Base-by-base conservation (phyloP, 2,888 invertebrate genomes). In the Teleiodes luculella region DNA sequence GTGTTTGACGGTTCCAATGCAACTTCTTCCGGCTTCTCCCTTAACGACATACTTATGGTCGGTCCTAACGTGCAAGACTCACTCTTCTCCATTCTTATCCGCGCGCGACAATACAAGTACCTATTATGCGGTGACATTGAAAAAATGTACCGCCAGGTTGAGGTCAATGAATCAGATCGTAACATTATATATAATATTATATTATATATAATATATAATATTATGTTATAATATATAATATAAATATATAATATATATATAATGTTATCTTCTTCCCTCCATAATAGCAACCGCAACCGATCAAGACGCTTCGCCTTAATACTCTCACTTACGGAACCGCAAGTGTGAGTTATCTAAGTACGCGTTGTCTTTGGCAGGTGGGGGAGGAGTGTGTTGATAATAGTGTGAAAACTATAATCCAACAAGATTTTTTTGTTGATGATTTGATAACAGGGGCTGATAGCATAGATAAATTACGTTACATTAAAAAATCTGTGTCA, bases 111-210 rank as follows among this genome's bases (percentile, higher is more conserved):
- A 5, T 60, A 74, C 50, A 57, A 30, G 13, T 47, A 13, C 47
- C 31, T 47, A 3, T 31, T 47, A 18, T 11, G 10, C 18, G 47
- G 16, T 16, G 47, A 47, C 18, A 47, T 47, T 7, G 47, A 16
- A 3, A 78, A 80, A 49, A 59, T 60, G 56, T 63, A 56, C 43
- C 48, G 63, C 0, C 62, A 65, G 35, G 47, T 62, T 0, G 4
- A 16, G 7, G 56, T 60, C 0, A 24, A 51, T 11, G 30, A 39
- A 10, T 30, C 35, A 14, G 56, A 64, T 46, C 52, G 64, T 14
- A 33, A 65, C n/a, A n/a, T 62, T 68, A 11, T 78, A 78, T 43
- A 52, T 67, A 7, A 77, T 83, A 4, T 41, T 81, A 2, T 80
- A 78, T 61, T 56, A 60, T 36, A 52, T n/a, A n/a, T n/a, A n/a